Conservation (phyloP, 2,888 invertebrate species). For the Dicranocentrus wangi region DNA sequence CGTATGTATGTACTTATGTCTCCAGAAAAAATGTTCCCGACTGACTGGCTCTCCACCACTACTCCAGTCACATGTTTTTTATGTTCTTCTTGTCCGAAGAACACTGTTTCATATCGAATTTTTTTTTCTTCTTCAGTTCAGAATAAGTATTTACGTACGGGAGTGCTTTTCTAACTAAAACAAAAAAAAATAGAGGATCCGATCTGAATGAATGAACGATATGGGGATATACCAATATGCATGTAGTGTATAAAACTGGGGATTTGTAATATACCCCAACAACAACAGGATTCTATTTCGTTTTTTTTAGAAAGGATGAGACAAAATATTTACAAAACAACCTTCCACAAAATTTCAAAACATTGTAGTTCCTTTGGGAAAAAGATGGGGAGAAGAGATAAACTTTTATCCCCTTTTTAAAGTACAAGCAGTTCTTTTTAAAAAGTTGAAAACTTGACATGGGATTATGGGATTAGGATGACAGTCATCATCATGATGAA, state of each 20-base stretch:
- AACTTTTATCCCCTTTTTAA: not conserved
- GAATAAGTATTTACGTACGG: no score
- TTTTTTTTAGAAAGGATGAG: no score
- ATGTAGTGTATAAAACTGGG: no score
- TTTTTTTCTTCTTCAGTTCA: no score
- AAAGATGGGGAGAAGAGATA: constrained; percentile 26
- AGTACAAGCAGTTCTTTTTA: no score
- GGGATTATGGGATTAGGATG: constrained; percentile 8
- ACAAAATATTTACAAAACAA: constrained; percentile 49
- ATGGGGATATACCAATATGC: no score
- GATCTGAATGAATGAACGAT: no score
- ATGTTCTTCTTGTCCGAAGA: not conserved
- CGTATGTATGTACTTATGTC: constrained; percentile 29
- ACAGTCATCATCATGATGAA: no score
- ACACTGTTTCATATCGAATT: not conserved
- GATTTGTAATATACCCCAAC: no score
- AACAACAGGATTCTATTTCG: no score
- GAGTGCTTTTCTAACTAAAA: no score
- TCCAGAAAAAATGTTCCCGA: constrained; percentile 23
- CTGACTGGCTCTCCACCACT: constrained; percentile 21
- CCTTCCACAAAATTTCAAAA: constrained; percentile 34
- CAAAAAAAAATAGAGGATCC: no score
- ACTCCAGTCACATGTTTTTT: not conserved
- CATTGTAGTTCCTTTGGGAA: constrained; percentile 5
- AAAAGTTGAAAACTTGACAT: not conserved